Conservation (phyloP, 2,113 vertebrate species). For the Pantherophis guttatus region DNA sequence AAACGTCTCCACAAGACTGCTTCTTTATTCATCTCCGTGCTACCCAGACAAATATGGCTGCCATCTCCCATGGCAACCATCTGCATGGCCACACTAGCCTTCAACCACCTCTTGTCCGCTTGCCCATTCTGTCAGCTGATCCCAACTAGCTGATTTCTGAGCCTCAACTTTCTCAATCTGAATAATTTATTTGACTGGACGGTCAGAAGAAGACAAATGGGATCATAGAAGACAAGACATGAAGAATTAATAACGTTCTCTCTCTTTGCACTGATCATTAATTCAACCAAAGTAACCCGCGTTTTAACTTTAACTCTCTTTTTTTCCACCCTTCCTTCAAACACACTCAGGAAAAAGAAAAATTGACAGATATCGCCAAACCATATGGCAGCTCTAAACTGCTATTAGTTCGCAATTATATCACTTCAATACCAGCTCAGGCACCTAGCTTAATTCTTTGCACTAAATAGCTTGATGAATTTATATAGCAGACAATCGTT, state of each 20-base stretch:
- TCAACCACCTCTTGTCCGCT: background rate
- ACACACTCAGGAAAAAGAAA: background rate
- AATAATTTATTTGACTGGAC: background rate
- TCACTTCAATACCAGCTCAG: constrained; percentile 36
- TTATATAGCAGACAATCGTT: constrained; percentile 57
- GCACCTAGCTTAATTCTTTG: constrained; percentile 36
- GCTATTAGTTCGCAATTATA: constrained; percentile 18
- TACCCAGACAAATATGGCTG: constrained; percentile 39
- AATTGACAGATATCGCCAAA: background rate
- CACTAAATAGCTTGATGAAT: constrained; percentile 41
- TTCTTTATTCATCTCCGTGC: constrained; percentile 29
- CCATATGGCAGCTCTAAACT: background rate
- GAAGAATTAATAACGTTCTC: background rate
- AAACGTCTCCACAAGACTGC: background rate
- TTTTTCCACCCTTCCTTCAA: background rate
- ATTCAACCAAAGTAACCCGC: background rate
- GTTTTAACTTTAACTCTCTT: background rate
- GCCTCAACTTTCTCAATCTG: background rate
- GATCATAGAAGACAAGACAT: background rate
- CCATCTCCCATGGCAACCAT: constrained; percentile 5
- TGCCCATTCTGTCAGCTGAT: background rate
- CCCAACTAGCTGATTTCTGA: background rate
- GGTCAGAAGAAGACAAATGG: background rate
- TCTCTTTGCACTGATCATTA: no score
- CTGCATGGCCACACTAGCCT: background rate